Percentiles rank a stretch among this genome's conserved stretches.
Conservation (phyloP, 2,113 vertebrate genomes). For the Percina caprodes region DNA sequence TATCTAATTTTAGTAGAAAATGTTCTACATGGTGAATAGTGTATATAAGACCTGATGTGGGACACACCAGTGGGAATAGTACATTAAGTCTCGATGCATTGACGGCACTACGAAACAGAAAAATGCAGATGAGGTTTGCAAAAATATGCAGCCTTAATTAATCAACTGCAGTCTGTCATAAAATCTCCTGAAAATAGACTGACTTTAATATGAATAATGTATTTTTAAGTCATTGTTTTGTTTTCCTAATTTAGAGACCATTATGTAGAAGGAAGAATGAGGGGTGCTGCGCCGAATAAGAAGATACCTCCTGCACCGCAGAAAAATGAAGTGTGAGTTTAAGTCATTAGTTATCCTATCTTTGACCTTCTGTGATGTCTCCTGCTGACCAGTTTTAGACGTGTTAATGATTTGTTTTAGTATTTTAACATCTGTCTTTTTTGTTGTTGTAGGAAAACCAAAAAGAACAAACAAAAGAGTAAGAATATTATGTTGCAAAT, state of each 20-base stretch:
- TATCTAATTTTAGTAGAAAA: background rate
- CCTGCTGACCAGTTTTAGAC: background rate
- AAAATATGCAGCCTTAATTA: background rate
- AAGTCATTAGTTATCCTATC: background rate
- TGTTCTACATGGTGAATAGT: background rate
- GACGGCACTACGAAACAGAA: background rate
- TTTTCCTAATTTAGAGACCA: slow-evolving; percentile 89
- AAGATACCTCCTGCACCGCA: slow-evolving; percentile 95
- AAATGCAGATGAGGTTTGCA: background rate
- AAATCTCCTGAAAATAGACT: background rate
- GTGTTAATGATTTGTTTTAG: background rate
- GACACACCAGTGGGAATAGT: background rate
- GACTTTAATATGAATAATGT: background rate
- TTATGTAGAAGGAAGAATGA: slow-evolving; percentile 99
- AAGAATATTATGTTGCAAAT: slow-evolving; percentile 69
- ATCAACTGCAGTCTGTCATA: background rate
- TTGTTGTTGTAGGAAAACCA: slow-evolving; percentile 91
- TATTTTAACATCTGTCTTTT: slow-evolving; percentile 8
- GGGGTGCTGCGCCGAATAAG: slow-evolving; percentile 98
- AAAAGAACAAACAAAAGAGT: slow-evolving; percentile 99
- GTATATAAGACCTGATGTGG: background rate
- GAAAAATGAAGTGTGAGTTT: slow-evolving; percentile 97
- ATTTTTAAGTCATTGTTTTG: background rate
- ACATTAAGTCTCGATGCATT: background rate
- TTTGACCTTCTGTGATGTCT: background rate